Evolutionary conservation across 2,113 vertebrate species (phyloP), one percentile per base, ranked within the genome.

Genomic region (Neomonachus schauinslandi): DNA sequence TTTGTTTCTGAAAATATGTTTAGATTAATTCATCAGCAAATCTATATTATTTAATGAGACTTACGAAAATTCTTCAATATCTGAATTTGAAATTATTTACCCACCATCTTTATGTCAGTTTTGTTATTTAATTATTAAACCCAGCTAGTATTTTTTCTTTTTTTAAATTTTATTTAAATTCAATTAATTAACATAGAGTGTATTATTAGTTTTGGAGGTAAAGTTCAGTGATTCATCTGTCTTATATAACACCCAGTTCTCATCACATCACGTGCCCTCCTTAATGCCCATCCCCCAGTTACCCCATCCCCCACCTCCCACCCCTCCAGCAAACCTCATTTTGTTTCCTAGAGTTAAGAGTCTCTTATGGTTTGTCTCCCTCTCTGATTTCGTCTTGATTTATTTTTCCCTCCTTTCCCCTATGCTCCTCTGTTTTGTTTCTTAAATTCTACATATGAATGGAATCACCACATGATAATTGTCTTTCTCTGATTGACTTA

Each of bases 31-130:
- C 33, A 72, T 76, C 65, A 81, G 51, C 53, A 91, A 89, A 85
- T 89, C 21, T 59, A 0, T 51, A 39, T 55, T 94, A 55, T 31
- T 82, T 67, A 89, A 36, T 77, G 42, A 81, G 39, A 82, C 24
- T 74, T 57, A 57, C 2, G 88, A 93, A 65, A 55, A 53, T 33
- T 51, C 31, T 89, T 87, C 4, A 16, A 86, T 4, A 18, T 91
- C 31, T 94, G 65, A 65, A 49, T 96, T 95, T 93, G 42, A 80
- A 92, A 94, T 83, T 86, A 24, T 42, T 94, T 59, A 21, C 4
- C 49, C 18, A 26, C 80, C 36, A 86, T 55, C 57, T 55, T 95
- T 51, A 53, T 89, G 16, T 83, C 26, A 21, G 2, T 88, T 53
- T 93, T 76, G 5, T 71, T 21, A 55, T 76, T 89, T 85, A 61